Evolutionary conservation across 2,888 invertebrate species (phyloP).

Genomic region (Pristionchus entomophagus): DNA sequence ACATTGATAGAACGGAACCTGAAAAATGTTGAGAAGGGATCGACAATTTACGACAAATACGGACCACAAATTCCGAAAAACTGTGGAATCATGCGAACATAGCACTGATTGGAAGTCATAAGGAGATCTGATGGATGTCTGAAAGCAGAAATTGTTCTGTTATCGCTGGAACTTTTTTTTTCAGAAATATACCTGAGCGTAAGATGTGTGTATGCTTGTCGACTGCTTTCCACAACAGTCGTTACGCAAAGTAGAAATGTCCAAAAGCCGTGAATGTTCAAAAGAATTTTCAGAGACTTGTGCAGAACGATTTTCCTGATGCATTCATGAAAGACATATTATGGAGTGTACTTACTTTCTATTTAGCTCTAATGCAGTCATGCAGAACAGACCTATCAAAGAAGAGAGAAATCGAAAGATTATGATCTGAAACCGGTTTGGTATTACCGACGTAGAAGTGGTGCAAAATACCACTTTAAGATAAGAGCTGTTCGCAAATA

Average conservation of each 20-base stretch:
- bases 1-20: neutral
- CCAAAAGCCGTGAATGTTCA: neutral
- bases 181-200: neutral
- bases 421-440: neutral
- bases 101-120: neutral
- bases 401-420: neutral
- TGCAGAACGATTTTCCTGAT: neutral
- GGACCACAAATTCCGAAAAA: neutral
- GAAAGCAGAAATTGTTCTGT: neutral
- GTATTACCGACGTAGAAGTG: neutral
- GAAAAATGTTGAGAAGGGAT: neutral
- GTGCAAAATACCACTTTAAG: neutral
- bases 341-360: neutral
- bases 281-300: neutral
- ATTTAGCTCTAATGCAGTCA: neutral
- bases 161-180: too few relatives aligned
- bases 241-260: neutral
- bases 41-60: neutral
- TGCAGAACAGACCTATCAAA: neutral
- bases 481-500: neutral
- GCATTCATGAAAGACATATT: too few relatives aligned
- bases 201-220: neutral
- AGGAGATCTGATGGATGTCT: neutral
- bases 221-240: neutral
- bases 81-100: neutral